Conservation (phyloP, 2,797 vertebrate genomes). For the Euphonia xanthogaster region DNA sequence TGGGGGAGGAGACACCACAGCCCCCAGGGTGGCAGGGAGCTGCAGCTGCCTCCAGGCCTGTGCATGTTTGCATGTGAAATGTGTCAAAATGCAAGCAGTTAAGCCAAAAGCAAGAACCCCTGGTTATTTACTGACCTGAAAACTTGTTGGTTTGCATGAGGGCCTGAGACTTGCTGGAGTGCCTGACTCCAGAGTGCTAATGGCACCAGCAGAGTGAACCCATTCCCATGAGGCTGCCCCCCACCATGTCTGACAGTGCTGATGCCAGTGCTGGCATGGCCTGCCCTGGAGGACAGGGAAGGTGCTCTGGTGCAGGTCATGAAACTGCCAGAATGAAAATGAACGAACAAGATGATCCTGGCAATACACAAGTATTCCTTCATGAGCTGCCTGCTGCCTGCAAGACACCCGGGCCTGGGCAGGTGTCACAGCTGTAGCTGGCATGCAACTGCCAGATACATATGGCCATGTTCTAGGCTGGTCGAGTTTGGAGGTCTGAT, state of each 20-base stretch:
- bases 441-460: not conserved
- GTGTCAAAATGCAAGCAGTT: not conserved
- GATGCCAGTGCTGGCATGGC: fast-evolving
- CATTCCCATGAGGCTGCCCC: not conserved
- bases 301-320: not conserved
- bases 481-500: not conserved
- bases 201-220: not conserved
- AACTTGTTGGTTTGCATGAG: not conserved
- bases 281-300: not conserved
- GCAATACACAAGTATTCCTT: not conserved
- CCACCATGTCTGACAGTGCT: fast-evolving
- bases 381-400: not conserved
- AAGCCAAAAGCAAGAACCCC: not conserved
- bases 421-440: not conserved
- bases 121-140: not conserved
- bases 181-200: not conserved
- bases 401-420: not conserved
- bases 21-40: not conserved
- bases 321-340: not conserved
- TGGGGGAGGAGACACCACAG: not conserved
- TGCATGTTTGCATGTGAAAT: not conserved
- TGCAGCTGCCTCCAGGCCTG: not conserved
- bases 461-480: not conserved
- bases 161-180: not conserved
- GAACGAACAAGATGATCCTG: fast-evolving